Evolutionary conservation across 2,113 vertebrate species (phyloP).

Genomic region (Chaetorhynchus papuensis): DNA sequence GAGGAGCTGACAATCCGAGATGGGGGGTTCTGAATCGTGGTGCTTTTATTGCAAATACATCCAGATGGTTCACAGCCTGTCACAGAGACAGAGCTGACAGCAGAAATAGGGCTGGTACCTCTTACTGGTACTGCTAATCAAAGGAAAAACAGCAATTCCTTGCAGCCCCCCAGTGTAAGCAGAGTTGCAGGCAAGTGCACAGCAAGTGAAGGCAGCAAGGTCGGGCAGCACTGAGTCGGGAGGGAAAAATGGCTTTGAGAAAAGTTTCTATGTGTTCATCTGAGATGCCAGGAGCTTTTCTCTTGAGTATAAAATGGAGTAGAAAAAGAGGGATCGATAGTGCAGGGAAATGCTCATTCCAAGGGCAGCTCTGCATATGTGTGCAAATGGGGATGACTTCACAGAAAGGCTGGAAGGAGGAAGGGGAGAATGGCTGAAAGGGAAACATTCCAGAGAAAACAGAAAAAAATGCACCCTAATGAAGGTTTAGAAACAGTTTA

Average conservation of each 20-base stretch:
- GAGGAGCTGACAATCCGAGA: background rate
- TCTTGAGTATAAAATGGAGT: background rate
- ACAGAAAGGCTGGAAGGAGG: background rate
- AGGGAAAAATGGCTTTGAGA: background rate
- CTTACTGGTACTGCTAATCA: background rate
- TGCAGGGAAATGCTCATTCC: background rate
- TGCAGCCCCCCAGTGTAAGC: background rate
- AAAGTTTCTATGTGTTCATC: background rate
- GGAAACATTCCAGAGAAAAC: background rate
- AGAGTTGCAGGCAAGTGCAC: background rate
- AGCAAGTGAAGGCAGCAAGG: background rate
- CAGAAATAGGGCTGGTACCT: background rate
- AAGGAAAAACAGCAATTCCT: background rate
- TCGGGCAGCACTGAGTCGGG: rapidly evolving
- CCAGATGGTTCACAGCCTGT: background rate
- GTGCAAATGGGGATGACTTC: background rate
- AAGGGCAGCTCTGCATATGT: background rate
- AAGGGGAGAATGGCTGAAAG: background rate
- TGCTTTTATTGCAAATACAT: background rate
- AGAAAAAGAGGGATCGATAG: background rate
- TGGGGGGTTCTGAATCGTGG: background rate
- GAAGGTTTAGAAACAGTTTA: background rate
- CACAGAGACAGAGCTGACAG: background rate
- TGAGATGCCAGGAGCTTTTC: background rate
- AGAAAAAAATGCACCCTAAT: background rate